Percentiles rank a stretch among this genome's conserved stretches.
These are phyloP conservation scores for Notarius quadriscutis DNA, from an alignment of 2,113 vertebrate species.

Conservation along the genomic window DNA sequence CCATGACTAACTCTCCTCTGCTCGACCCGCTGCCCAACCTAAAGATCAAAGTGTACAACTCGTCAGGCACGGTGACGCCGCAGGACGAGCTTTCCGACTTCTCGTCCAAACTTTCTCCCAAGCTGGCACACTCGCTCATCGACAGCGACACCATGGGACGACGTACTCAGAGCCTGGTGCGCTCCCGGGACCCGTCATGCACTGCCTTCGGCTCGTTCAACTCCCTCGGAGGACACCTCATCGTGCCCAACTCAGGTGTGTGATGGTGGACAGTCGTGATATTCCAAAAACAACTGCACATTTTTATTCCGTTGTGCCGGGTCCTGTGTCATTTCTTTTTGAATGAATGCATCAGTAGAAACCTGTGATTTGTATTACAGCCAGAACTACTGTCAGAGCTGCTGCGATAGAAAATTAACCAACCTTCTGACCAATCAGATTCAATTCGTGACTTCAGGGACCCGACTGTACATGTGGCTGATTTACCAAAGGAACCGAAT, in stretches of 20 bases:
- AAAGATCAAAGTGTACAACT: slow-evolving; percentile 98
- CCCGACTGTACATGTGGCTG: neutral
- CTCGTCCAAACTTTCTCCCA: slow-evolving; percentile 88
- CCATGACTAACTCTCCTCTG: slow-evolving; percentile 97
- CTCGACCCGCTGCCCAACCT: slow-evolving; percentile 92
- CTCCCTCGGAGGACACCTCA: slow-evolving; percentile 91
- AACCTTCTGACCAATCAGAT: neutral
- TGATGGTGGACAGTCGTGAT: neutral
- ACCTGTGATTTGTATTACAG: neutral
- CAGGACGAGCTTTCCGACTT: slow-evolving; percentile 92
- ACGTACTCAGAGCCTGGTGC: slow-evolving; percentile 86
- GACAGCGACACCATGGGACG: slow-evolving; percentile 86
- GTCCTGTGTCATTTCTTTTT: too few relatives aligned
- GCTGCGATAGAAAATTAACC: neutral
- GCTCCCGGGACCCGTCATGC: slow-evolving; percentile 89
- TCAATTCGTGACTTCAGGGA: neutral
- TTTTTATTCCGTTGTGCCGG: too few relatives aligned
- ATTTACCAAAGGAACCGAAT: neutral
- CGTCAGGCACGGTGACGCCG: slow-evolving; percentile 86
- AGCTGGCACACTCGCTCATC: slow-evolving; percentile 86
- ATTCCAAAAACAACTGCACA: too few relatives aligned
- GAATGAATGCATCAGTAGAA: neutral
- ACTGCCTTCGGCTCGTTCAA: slow-evolving; percentile 92
- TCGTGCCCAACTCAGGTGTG: slow-evolving; percentile 93
- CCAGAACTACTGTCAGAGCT: neutral